These are phyloP conservation scores for Strigops habroptila DNA, from an alignment of 2,113 vertebrate species.

Conservation along the genomic window DNA sequence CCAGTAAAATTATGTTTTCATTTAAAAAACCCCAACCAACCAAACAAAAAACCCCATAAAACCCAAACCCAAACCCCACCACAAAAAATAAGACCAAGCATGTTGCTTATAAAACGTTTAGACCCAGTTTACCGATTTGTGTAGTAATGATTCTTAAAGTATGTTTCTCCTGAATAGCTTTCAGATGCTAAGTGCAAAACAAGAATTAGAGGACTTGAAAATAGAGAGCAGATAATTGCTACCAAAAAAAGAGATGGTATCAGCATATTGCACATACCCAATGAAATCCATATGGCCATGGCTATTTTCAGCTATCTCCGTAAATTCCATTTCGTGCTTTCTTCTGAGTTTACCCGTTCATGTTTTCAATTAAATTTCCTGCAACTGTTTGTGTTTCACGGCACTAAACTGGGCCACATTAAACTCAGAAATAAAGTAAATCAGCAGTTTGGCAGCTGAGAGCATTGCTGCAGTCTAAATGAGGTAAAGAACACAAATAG, in stretches of 20 bases:
- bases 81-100: neutral
- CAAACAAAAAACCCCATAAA: neutral
- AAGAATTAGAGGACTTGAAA: conserved; percentile 51
- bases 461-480: neutral
- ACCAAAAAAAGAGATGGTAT: neutral
- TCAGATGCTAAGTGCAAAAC: conserved; percentile 54
- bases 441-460: neutral
- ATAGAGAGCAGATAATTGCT: conserved; percentile 38
- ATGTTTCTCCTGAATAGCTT: conserved; percentile 60
- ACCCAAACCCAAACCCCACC: neutral
- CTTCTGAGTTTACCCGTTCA: neutral
- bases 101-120: conserved; percentile 64
- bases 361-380: neutral
- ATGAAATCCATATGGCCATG: neutral
- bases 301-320: neutral
- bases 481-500: neutral
- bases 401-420: neutral
- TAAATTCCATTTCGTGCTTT: neutral
- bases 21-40: neutral
- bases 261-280: neutral
- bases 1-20: conserved; percentile 39
- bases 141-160: conserved; percentile 46
- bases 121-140: conserved; percentile 52
- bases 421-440: neutral
- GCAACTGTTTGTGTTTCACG: neutral